phyloP scores from a whole-genome alignment of 2,797 vertebrate species.

The Odontamblyopus rebecca region DNA sequence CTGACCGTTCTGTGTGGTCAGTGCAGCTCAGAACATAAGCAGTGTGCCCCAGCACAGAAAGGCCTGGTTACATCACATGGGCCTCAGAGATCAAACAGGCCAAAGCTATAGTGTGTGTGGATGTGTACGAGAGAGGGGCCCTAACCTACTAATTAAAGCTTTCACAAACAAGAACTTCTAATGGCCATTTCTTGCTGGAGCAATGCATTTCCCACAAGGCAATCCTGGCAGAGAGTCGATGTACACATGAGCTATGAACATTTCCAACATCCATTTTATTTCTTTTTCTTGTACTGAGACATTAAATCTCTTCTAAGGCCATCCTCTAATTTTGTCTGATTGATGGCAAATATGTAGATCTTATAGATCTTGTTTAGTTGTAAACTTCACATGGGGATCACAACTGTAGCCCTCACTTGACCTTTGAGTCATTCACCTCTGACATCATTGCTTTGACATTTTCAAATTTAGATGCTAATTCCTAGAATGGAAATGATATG shows the following conservation, averaged over 20 bases:
- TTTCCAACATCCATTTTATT: background rate
- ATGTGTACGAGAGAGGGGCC: slow-evolving; percentile 35
- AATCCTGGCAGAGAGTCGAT: background rate
- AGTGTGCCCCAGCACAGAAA: slow-evolving; percentile 16
- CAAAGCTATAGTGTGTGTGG: slow-evolving; percentile 19
- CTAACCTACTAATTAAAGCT: slow-evolving; percentile 41
- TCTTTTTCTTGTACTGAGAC: background rate
- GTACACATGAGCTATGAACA: background rate
- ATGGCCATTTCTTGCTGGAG: slow-evolving; percentile 33
- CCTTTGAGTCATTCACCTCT: slow-evolving; percentile 26
- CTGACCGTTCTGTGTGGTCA: slow-evolving; percentile 36
- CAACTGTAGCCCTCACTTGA: slow-evolving; percentile 12
- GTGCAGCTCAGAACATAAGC: background rate
- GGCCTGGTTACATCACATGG: slow-evolving; percentile 29
- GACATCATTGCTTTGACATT: slow-evolving; percentile 64
- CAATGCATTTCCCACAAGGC: slow-evolving; percentile 19
- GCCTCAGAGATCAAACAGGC: slow-evolving; percentile 45
- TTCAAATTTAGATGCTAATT: slow-evolving; percentile 52
- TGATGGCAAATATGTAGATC: background rate
- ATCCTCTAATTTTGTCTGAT: background rate
- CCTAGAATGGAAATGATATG: slow-evolving; percentile 48
- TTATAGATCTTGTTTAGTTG: slow-evolving; percentile 33
- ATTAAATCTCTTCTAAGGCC: too few species aligned
- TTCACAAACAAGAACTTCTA: slow-evolving; percentile 39
- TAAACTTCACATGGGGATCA: slow-evolving; percentile 10